These are phyloP conservation scores for Hylaeus volcanicus DNA, from an alignment of 1,140 invertebrate species.

Conservation along the genomic window DNA sequence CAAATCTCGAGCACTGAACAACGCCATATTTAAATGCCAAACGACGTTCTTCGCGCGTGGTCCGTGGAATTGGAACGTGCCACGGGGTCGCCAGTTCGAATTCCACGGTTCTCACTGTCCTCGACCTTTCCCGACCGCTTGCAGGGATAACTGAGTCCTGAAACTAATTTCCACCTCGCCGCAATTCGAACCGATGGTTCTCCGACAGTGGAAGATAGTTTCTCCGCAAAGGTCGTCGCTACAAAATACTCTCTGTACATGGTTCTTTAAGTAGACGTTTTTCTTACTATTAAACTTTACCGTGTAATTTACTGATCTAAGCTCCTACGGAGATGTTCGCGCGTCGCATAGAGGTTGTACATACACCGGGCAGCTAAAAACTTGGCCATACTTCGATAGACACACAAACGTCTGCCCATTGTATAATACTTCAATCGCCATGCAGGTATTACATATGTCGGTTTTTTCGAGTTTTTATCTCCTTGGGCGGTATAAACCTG, in stretches of 20 bases:
- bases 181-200: neutral
- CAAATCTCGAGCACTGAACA: conserved; percentile 31
- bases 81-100: neutral
- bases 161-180: neutral
- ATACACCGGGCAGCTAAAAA: no score
- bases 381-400: no score
- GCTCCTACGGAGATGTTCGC: conserved; percentile 27
- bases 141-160: neutral
- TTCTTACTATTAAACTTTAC: conserved; percentile 66
- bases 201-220: neutral
- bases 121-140: conserved; percentile 23
- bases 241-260: conserved; percentile 68
- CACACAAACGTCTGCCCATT: no score
- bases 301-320: conserved; percentile 60
- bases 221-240: neutral
- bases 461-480: no score
- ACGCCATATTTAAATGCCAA: conserved; percentile 71
- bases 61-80: conserved; percentile 1
- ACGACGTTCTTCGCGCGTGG: conserved; percentile 42
- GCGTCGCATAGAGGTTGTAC: conserved; percentile 40
- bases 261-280: conserved; percentile 63
- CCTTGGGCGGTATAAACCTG: no score
- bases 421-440: no score
- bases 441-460: no score
- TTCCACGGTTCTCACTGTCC: neutral